Percentiles rank a stretch among this genome's conserved stretches.
Conservation (phyloP, 2,113 vertebrate species). For the rat (Rattus norvegicus) region DNA sequence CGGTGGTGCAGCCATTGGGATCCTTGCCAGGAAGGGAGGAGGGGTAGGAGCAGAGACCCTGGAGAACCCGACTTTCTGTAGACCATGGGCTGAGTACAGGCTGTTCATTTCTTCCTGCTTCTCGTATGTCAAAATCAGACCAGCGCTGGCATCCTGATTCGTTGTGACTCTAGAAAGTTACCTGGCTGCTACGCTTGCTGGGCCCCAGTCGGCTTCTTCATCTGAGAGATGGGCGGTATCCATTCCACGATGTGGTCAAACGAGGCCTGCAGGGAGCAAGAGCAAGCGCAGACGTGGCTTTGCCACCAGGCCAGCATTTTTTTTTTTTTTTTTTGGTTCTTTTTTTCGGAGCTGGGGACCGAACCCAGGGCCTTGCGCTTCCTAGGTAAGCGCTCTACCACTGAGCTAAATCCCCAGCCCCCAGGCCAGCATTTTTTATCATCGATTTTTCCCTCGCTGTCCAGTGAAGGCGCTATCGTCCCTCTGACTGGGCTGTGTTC, state of each 20-base stretch:
- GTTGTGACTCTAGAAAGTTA: neutral
- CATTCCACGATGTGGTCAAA: neutral
- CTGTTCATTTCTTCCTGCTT: neutral
- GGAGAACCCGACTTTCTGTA: neutral
- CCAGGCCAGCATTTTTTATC: conserved; percentile 21
- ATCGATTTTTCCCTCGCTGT: conserved; percentile 30
- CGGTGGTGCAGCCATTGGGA: neutral
- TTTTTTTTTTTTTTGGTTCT: no score
- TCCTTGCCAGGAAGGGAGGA: neutral
- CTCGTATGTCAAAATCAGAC: neutral
- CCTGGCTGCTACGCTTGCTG: neutral
- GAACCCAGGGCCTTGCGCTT: no score
- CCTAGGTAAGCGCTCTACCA: no score
- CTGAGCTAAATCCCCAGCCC: no score
- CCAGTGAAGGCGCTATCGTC: neutral
- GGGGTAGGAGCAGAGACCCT: neutral
- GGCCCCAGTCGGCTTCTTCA: conserved; percentile 33
- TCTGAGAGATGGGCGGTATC: neutral
- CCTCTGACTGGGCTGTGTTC: neutral
- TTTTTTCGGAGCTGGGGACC: no score
- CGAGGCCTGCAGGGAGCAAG: neutral
- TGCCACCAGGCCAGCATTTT: neutral
- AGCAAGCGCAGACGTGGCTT: neutral
- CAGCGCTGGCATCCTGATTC: neutral
- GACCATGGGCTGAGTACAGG: neutral